phyloP scores from a whole-genome alignment of 2,888 invertebrate genomes.

The Limnephilus lunatus region DNA sequence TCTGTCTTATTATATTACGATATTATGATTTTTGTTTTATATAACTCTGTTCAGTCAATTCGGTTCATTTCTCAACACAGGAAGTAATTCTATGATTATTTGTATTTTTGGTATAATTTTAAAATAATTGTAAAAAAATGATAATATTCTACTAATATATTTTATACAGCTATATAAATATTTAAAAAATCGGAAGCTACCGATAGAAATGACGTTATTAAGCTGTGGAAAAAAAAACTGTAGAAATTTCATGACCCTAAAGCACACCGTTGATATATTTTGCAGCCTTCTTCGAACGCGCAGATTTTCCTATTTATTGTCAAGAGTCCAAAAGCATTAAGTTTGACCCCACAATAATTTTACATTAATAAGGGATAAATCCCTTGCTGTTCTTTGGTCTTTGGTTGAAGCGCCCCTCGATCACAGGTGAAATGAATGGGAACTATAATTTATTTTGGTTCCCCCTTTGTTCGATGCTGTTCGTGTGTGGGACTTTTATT shows the following conservation, averaged over 20 bases:
- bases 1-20: too few species aligned
- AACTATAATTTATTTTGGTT: not conserved
- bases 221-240: too few species aligned
- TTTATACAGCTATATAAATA: too few species aligned
- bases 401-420: not conserved
- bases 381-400: not conserved
- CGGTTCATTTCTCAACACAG: too few species aligned
- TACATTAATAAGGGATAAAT: too few species aligned
- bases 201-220: not conserved
- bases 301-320: not conserved
- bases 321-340: not conserved
- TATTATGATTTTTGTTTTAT: too few species aligned
- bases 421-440: not conserved
- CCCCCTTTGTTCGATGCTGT: not conserved
- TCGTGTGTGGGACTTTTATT: not conserved
- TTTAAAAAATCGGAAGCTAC: too few species aligned
- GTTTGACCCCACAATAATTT: not conserved
- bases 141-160: too few species aligned
- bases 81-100: too few species aligned
- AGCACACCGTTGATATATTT: not conserved
- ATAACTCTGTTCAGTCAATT: too few species aligned
- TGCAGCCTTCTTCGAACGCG: not conserved
- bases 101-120: too few species aligned
- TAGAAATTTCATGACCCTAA: not conserved
- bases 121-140: too few species aligned